These are phyloP conservation scores for Spermophilus dauricus DNA, from an alignment of 2,113 vertebrate genomes.

Conservation along the genomic window DNA sequence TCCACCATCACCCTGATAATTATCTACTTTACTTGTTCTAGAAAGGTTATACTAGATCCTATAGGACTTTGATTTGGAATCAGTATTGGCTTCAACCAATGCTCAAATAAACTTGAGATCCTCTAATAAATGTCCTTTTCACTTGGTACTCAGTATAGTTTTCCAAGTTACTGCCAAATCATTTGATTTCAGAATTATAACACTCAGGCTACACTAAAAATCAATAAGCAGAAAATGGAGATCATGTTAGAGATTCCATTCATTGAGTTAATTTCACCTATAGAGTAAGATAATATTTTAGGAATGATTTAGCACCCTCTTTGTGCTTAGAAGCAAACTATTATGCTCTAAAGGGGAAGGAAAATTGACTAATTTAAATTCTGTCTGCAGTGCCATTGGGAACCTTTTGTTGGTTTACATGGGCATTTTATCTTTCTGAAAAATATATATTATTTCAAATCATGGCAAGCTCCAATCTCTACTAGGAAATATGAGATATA, in stretches of 20 bases:
- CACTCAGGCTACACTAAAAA: background rate
- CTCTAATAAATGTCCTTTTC: background rate
- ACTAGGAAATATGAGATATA: background rate
- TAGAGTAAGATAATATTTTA: background rate
- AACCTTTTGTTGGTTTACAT: background rate
- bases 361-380: background rate
- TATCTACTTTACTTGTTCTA: background rate
- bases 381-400: background rate
- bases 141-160: background rate
- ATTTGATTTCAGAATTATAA: background rate
- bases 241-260: background rate
- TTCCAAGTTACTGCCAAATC: background rate
- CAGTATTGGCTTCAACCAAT: background rate
- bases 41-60: background rate
- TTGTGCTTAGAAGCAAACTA: conserved; percentile 11
- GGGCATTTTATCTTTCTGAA: background rate
- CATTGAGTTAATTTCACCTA: background rate
- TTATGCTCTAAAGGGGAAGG: background rate
- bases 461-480: background rate
- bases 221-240: background rate
- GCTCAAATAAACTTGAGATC: background rate
- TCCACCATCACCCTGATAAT: background rate
- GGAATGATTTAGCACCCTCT: background rate
- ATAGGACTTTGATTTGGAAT: background rate
- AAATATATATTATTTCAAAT: background rate